Conservation (phyloP, 2,113 vertebrate genomes). For the Malurus melanocephalus region DNA sequence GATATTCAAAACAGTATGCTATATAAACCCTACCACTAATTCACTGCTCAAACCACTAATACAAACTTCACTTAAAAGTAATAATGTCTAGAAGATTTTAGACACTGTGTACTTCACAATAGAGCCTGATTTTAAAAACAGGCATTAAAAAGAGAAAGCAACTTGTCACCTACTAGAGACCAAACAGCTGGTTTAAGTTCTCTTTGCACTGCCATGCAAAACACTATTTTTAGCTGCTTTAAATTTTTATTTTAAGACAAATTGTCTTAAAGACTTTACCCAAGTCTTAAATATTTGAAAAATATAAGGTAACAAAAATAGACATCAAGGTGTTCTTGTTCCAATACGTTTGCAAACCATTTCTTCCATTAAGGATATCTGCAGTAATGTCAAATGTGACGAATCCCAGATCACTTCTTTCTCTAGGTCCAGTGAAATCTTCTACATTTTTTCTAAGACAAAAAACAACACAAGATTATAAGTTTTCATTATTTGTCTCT, state of each 20-base stretch:
- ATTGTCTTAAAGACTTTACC: neutral
- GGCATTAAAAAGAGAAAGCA: neutral
- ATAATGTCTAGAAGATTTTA: neutral
- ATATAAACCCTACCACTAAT: neutral
- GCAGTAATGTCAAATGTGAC: conserved; percentile 93
- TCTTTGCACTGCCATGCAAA: neutral
- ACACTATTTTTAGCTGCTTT: neutral
- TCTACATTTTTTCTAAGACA: conserved; percentile 91
- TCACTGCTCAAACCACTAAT: neutral
- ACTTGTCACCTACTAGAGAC: neutral
- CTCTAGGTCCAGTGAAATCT: conserved; percentile 95
- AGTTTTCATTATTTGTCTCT: neutral
- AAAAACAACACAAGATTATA: conserved; percentile 9
- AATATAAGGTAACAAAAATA: neutral
- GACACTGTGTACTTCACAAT: neutral
- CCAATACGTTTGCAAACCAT: neutral
- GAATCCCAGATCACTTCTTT: conserved; percentile 95
- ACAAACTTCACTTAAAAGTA: neutral
- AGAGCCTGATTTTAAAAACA: neutral
- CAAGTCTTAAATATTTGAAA: neutral
- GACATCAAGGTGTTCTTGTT: neutral
- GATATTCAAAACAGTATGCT: neutral
- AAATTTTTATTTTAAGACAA: neutral
- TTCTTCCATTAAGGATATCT: conserved; percentile 89
- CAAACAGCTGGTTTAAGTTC: neutral